phyloP scores from a whole-genome alignment of 2,113 vertebrate genomes.

The Siphamia tubifer region DNA sequence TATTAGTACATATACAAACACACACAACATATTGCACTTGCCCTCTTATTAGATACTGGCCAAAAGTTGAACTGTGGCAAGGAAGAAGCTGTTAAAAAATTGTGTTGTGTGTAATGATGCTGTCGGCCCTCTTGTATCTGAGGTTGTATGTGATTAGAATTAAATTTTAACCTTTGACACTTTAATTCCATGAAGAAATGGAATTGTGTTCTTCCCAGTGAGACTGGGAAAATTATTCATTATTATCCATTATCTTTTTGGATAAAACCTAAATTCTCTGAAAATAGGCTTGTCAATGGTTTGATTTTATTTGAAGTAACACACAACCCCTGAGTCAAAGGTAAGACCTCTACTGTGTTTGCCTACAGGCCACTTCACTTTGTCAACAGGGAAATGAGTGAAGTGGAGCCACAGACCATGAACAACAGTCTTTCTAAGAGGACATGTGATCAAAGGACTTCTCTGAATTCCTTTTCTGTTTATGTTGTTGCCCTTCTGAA shows the following conservation, averaged over 20 bases:
- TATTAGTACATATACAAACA: no score
- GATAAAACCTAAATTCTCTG: conserved; percentile 26
- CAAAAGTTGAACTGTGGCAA: no score
- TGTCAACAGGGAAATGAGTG: conserved; percentile 30
- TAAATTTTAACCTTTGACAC: conserved; percentile 45
- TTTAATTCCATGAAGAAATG: conserved; percentile 39
- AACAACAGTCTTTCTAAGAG: conserved; percentile 7
- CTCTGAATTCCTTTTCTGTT: conserved; percentile 20
- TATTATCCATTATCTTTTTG: no score
- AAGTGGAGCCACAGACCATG: conserved; percentile 31
- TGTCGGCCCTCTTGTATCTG: no score
- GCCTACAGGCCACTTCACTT: neutral
- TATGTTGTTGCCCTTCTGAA: conserved; percentile 26
- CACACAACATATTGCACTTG: no score
- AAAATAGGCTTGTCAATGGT: conserved; percentile 40
- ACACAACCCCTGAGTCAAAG: neutral
- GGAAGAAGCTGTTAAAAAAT: no score
- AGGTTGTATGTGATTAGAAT: conserved; percentile 34
- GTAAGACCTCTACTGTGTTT: neutral
- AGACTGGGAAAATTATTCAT: conserved; percentile 41
- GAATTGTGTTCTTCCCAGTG: conserved; percentile 5
- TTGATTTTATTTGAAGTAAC: conserved; percentile 22
- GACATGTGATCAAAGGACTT: conserved; percentile 51
- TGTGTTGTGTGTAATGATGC: no score
- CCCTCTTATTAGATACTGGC: no score